Percentiles rank a stretch among this genome's conserved stretches.
phyloP scores from a whole-genome alignment of 2,888 invertebrate species.

The Mimas tiliae region DNA sequence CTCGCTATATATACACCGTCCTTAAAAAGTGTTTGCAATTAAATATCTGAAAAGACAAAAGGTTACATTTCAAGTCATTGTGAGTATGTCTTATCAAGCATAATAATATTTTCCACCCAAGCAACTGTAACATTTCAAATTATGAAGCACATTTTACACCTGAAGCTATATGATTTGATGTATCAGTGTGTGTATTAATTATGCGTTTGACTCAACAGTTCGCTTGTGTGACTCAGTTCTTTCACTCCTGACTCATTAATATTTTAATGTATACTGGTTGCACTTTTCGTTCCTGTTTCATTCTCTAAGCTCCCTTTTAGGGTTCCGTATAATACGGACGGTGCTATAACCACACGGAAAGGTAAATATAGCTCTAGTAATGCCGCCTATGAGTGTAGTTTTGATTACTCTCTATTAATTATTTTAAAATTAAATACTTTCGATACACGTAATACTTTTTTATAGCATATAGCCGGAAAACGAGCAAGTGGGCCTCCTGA shows the following conservation, averaged over 20 bases:
- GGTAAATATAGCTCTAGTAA: neutral
- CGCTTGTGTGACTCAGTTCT: conserved; percentile 8
- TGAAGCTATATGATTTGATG: neutral
- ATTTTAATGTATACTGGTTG: conserved; percentile 18
- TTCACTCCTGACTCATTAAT: conserved; percentile 17
- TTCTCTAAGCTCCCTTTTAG: conserved; percentile 6
- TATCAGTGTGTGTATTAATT: too few species aligned
- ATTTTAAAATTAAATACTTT: too few species aligned
- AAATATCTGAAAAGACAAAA: too few species aligned
- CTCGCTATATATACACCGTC: too few species aligned
- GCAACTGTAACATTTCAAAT: too few species aligned
- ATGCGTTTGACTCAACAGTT: neutral
- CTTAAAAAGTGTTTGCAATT: too few species aligned
- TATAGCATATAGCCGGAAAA: too few species aligned
- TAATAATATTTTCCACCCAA: too few species aligned
- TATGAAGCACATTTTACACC: neutral
- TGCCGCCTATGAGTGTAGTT: neutral
- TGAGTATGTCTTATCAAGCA: neutral
- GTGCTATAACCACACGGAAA: neutral
- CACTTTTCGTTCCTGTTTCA: conserved; percentile 8
- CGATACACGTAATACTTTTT: too few species aligned
- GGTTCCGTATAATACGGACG: neutral
- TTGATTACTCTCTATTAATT: too few species aligned
- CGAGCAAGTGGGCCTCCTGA: too few species aligned
- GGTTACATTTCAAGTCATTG: too few species aligned